Evolutionary conservation across 2,113 vertebrate species (phyloP).

Genomic region (Vireo altiloquus): DNA sequence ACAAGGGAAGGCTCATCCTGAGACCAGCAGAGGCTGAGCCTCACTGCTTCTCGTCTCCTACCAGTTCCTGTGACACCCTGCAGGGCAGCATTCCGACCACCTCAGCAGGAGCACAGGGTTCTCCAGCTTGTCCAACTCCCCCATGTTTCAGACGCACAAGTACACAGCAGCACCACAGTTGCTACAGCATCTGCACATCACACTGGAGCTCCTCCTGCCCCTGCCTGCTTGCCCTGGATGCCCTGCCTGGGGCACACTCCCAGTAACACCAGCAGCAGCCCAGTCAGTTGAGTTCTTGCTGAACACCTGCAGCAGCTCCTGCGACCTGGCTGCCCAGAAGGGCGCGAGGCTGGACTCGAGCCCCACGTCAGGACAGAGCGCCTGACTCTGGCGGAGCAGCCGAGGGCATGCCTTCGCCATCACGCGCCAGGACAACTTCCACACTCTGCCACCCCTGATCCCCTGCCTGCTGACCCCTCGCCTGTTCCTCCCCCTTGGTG

Average conservation of each 20-base stretch:
- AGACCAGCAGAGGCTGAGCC: neutral
- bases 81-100: neutral
- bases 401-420: neutral
- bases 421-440: neutral
- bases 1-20: neutral
- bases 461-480: neutral
- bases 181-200: neutral
- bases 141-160: neutral
- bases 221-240: neutral
- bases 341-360: rapidly evolving
- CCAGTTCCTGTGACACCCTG: neutral
- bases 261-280: neutral
- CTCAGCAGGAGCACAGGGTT: neutral
- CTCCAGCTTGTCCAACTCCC: neutral
- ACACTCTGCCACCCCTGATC: neutral
- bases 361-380: rapidly evolving
- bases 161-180: neutral
- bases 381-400: rapidly evolving
- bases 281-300: neutral
- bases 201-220: neutral
- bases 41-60: neutral
- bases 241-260: neutral
- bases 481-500: neutral
- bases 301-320: neutral
- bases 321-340: rapidly evolving